Evolutionary conservation across 2,113 vertebrate genomes (phyloP).

Genomic region (Phoxinus phoxinus): DNA sequence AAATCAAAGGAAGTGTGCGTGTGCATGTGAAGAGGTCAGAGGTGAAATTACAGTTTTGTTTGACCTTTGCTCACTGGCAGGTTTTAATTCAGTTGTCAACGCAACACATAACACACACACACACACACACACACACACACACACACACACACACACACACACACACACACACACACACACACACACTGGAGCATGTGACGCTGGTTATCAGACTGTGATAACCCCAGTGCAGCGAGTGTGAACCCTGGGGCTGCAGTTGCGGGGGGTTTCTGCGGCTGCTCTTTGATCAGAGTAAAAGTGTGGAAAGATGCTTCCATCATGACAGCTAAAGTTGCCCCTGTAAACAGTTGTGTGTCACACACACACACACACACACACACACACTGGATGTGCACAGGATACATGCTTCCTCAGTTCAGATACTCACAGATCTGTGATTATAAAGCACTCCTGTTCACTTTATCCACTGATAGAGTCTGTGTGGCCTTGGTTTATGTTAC

Average conservation of each 20-base stretch:
- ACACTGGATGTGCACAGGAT: background rate
- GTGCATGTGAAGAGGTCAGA: slow-evolving; percentile 29
- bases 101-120: slow-evolving; percentile 50
- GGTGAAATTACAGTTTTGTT: slow-evolving; percentile 31
- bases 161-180: slow-evolving; percentile 28
- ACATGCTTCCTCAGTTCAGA: background rate
- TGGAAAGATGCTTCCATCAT: slow-evolving; percentile 15
- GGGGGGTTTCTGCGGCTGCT: background rate
- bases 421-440: slow-evolving; percentile 43
- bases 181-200: slow-evolving; percentile 71
- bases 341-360: background rate
- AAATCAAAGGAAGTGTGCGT: background rate
- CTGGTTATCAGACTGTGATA: slow-evolving; percentile 70
- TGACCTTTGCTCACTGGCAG: slow-evolving; percentile 43
- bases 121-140: slow-evolving; percentile 60
- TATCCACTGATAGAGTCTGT: background rate
- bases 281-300: slow-evolving; percentile 30
- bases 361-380: too few species aligned
- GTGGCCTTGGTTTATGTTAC: background rate
- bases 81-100: slow-evolving; percentile 57
- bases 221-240: slow-evolving; percentile 55
- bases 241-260: background rate
- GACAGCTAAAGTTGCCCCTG: background rate
- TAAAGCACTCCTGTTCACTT: background rate
- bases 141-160: slow-evolving; percentile 35